phyloP scores from a whole-genome alignment of 1,140 invertebrate species.

The Helicoverpa armigera region DNA sequence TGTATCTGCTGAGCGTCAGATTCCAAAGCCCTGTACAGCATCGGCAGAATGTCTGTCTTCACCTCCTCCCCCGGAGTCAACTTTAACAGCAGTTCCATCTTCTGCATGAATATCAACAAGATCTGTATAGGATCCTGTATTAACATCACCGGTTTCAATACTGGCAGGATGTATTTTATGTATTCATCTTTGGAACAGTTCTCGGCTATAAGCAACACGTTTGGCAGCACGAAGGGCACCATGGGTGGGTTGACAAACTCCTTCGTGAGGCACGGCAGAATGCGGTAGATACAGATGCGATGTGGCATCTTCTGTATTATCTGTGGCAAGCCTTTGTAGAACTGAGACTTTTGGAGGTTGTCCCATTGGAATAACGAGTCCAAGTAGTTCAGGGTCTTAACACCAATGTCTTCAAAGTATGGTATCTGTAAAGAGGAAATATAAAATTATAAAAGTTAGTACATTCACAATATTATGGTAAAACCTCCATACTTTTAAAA shows the following conservation, averaged over 20 bases:
- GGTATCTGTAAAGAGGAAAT: conserved; percentile 88
- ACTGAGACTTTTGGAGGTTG: conserved; percentile 99
- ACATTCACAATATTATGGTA: not conserved
- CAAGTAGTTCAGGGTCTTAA: conserved; percentile 97
- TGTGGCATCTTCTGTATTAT: conserved; percentile 96
- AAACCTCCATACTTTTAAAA: not conserved
- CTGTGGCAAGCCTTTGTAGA: conserved; percentile 97
- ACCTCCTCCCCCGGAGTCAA: conserved; percentile 96
- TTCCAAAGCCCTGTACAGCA: conserved; percentile 96
- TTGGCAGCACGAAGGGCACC: conserved; percentile 98
- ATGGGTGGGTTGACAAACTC: conserved; percentile 98
- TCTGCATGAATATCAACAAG: conserved; percentile 97
- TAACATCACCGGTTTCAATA: conserved; percentile 95
- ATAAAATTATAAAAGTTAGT: not conserved
- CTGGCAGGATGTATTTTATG: conserved; percentile 92
- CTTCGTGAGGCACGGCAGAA: conserved; percentile 96
- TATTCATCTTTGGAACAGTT: conserved; percentile 95
- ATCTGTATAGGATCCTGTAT: conserved; percentile 98
- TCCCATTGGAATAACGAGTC: conserved; percentile 99
- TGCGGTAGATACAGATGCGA: conserved; percentile 92
- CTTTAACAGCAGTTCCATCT: conserved; percentile 96
- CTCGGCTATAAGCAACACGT: conserved; percentile 96
- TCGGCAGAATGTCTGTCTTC: conserved; percentile 96
- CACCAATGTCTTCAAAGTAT: conserved; percentile 98
- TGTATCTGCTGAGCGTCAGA: conserved; percentile 96